Conservation (phyloP, 2,797 vertebrate genomes). For the Syndactyla subalaris region DNA sequence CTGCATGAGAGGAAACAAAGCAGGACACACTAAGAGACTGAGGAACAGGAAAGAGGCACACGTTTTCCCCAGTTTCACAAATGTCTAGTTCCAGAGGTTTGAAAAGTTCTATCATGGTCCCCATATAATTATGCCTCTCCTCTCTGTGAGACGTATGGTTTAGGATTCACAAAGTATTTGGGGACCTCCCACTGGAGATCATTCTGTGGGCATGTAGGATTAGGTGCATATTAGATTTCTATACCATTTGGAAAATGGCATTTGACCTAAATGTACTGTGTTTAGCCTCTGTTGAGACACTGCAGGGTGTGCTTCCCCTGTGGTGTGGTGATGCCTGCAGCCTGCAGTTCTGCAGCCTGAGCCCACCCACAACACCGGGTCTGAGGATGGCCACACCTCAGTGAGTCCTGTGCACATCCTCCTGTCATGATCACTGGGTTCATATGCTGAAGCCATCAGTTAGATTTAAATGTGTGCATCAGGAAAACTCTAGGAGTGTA, state of each 20-base stretch:
- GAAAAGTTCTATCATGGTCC: not conserved
- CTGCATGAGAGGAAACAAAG: not conserved
- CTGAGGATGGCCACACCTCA: not conserved
- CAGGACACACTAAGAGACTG: not conserved
- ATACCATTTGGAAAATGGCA: not conserved
- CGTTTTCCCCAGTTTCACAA: not conserved
- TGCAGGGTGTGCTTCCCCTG: not conserved
- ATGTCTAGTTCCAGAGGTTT: not conserved
- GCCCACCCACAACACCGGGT: not conserved
- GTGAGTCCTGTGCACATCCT: not conserved
- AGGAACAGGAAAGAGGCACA: not conserved
- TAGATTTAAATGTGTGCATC: not conserved
- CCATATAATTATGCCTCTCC: not conserved
- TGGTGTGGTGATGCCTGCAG: rapidly evolving
- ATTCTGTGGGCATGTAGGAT: not conserved
- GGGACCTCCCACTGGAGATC: not conserved
- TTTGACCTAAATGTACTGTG: not conserved
- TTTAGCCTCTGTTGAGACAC: not conserved
- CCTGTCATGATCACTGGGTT: not conserved
- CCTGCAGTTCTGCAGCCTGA: not conserved
- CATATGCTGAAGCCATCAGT: not conserved
- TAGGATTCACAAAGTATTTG: not conserved
- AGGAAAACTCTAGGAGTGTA: not conserved
- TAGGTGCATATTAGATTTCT: not conserved
- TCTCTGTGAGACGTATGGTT: rapidly evolving